Evolutionary conservation across 2,888 invertebrate genomes (phyloP), one percentile per base, ranked within the genome.

Genomic region (Mythimna lalbum): DNA sequence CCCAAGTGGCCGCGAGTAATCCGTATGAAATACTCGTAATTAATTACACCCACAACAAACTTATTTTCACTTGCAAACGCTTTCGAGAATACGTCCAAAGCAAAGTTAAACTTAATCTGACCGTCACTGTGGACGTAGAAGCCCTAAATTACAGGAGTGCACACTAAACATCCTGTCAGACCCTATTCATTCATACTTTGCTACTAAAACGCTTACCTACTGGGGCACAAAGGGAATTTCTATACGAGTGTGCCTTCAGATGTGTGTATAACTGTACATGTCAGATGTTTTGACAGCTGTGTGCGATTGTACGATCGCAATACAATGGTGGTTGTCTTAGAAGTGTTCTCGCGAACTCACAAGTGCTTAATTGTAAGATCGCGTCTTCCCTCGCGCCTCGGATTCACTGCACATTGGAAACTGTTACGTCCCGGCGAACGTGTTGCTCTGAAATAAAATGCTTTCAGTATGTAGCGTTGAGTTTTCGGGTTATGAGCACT

Each of bases 131-230:
- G 76, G 78, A 86, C 81, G 72, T 82, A 75, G 80, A 85, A 84
- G 80, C 81, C 78, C 80, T 84, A 87, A 88, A 89, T 88, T 88
- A 86, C 84, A 88, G 83, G 82, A 88, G 84, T 89, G 86, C 87
- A 82, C 80, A 79, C 86, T 87, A 88, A 89, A 88, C 87, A 80
- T 82, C 82, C 88, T 88, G 91, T 90, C 90, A 89, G 87, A 89
- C 91, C 90, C 91, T 90, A 89, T 88, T 90, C 91, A 90, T 87
- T 90, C 91, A 90, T 87, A 87, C 84, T 86, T 85, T 81, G 80
- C 86, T 80, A 81, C 84, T 84, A 81, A 87, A 88, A 80, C 80
- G 89, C 86, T 88, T 87, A 84, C 84, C 81, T 84, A 81, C 81
- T 62, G 73, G 39, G 43, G 76, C 80, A 89, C 90, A 90, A 90